Percentiles rank a stretch among this genome's conserved stretches.
These are phyloP conservation scores for Thereuonema tuberculata DNA, from an alignment of 1,140 invertebrate species.

Conservation along the genomic window DNA sequence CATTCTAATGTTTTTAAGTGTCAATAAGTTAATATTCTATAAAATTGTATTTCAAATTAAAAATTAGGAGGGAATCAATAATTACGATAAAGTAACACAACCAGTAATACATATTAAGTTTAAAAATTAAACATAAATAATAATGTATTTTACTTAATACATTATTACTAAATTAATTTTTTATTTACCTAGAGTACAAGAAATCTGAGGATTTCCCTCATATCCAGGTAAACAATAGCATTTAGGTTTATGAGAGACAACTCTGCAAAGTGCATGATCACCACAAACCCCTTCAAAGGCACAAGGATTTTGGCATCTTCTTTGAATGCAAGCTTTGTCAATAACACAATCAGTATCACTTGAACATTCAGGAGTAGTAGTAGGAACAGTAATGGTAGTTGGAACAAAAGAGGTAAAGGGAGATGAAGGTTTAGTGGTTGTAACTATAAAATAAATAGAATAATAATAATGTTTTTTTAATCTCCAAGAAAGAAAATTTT, in stretches of 20 bases:
- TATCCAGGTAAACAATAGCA: constrained; percentile 57
- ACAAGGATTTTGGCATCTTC: constrained; percentile 59
- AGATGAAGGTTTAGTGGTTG: constrained; percentile 10
- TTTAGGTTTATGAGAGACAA: constrained; percentile 49
- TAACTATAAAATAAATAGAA: not conserved
- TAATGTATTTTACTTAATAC: no score
- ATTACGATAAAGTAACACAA: no score
- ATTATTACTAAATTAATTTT: no score
- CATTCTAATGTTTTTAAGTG: no score
- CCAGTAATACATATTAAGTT: no score
- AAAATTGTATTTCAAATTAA: no score
- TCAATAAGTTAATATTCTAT: no score
- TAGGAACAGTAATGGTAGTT: constrained; percentile 67
- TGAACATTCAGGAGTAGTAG: constrained; percentile 34
- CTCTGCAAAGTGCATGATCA: constrained; percentile 60
- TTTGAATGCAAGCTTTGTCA: constrained; percentile 20
- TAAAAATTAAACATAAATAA: no score
- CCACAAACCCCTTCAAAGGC: constrained; percentile 59
- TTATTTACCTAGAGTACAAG: constrained; percentile 6
- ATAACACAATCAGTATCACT: constrained; percentile 19
- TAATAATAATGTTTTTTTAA: no score
- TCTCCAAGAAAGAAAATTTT: no score
- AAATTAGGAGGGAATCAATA: no score
- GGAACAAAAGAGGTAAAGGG: constrained; percentile 43
- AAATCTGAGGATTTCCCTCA: constrained; percentile 58